These are phyloP conservation scores for Rhynchomys soricoides DNA, from an alignment of 2,113 vertebrate species.

Conservation along the genomic window DNA sequence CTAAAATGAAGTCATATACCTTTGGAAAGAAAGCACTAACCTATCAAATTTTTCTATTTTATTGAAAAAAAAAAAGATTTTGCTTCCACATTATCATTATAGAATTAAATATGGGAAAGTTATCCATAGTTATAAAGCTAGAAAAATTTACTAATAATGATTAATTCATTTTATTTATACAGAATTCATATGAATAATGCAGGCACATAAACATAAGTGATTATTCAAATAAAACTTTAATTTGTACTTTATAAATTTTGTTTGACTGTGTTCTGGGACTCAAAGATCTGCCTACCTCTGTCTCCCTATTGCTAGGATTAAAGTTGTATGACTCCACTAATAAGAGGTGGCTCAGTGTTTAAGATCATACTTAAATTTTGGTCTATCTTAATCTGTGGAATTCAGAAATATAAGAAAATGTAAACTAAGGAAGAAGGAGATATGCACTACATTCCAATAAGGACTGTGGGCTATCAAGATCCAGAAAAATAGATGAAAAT, in stretches of 20 bases:
- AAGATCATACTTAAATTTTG: neutral
- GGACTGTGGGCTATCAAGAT: neutral
- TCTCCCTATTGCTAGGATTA: neutral
- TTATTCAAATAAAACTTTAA: neutral
- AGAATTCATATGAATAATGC: neutral
- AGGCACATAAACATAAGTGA: neutral
- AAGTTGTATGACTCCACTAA: neutral
- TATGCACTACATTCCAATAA: neutral
- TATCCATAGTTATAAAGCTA: slow-evolving; percentile 7
- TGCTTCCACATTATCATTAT: neutral
- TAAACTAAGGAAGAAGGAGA: neutral
- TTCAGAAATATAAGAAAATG: neutral
- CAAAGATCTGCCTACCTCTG: neutral
- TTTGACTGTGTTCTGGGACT: too few species aligned
- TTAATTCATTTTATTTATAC: neutral
- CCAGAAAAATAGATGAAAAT: neutral
- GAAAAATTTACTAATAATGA: neutral
- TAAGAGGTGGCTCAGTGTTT: neutral
- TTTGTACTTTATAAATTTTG: neutral
- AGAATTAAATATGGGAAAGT: slow-evolving; percentile 1
- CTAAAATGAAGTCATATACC: slow-evolving; percentile 68
- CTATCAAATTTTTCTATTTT: neutral
- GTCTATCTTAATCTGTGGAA: neutral
- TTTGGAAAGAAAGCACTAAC: slow-evolving; percentile 57
- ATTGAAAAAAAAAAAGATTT: slow-evolving; percentile 46